Percentiles rank a stretch among this genome's conserved stretches.
Evolutionary conservation across 2,113 vertebrate genomes (phyloP).

Genomic region (Trematomus loennbergii): DNA sequence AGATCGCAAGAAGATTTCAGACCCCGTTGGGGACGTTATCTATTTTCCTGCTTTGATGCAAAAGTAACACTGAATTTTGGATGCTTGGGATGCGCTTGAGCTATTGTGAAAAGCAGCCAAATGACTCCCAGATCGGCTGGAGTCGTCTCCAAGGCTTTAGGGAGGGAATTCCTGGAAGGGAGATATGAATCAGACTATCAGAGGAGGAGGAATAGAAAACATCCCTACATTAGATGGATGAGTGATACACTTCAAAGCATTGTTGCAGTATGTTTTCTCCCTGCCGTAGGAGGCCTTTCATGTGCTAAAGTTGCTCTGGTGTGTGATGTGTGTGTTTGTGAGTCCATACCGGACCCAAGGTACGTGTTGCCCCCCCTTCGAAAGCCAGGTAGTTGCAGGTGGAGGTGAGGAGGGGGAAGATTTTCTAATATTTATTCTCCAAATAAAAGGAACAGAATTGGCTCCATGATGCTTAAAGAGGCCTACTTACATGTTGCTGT

Average conservation of each 20-base stretch:
- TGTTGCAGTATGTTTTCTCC: constrained; percentile 72
- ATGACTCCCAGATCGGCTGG: constrained; percentile 56
- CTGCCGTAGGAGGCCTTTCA: constrained; percentile 77
- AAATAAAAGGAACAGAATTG: not conserved
- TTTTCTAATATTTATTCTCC: not conserved
- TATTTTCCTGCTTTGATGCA: constrained; percentile 72
- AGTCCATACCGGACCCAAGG: constrained; percentile 43
- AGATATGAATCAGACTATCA: constrained; percentile 75
- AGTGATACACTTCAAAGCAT: constrained; percentile 81
- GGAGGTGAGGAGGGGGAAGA: not conserved
- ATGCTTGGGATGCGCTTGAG: constrained; percentile 44
- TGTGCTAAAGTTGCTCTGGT: constrained; percentile 77
- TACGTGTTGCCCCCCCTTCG: constrained; percentile 6
- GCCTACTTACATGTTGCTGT: not conserved
- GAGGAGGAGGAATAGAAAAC: constrained; percentile 73
- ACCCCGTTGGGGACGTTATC: constrained; percentile 15
- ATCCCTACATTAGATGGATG: constrained; percentile 69
- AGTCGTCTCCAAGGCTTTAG: constrained; percentile 46
- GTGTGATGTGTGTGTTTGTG: constrained; percentile 60
- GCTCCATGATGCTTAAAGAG: not conserved
- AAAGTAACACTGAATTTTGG: constrained; percentile 61
- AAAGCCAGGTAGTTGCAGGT: not conserved
- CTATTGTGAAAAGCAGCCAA: constrained; percentile 55
- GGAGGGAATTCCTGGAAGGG: constrained; percentile 47
- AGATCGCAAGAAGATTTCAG: constrained; percentile 66